phyloP scores from a whole-genome alignment of 2,113 vertebrate genomes.

The Neogale vison region DNA sequence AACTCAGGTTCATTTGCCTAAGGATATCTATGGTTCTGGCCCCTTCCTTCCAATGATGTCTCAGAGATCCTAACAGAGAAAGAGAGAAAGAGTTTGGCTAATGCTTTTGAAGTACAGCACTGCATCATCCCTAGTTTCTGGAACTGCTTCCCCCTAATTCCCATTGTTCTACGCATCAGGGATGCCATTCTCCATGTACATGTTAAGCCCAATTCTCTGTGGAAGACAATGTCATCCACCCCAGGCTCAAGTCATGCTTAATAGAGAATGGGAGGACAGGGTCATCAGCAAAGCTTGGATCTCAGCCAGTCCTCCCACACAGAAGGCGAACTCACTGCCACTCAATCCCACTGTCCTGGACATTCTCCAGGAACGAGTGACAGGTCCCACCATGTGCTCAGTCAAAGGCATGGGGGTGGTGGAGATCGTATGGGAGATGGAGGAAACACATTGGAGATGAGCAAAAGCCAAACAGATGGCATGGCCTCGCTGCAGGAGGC shows the following conservation, averaged over 20 bases:
- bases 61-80: background rate
- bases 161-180: background rate
- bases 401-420: background rate
- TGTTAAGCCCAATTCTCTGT: background rate
- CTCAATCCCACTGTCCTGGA: constrained; percentile 19
- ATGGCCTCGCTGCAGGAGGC: background rate
- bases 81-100: background rate
- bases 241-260: constrained; percentile 38
- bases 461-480: constrained; percentile 63
- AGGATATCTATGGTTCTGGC: background rate
- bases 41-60: background rate
- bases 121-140: background rate
- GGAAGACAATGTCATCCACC: background rate
- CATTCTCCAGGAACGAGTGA: constrained; percentile 40
- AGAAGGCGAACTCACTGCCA: constrained; percentile 44
- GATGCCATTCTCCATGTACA: constrained; percentile 24
- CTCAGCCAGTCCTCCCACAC: constrained; percentile 51
- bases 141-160: background rate
- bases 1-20: background rate
- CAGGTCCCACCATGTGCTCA: constrained; percentile 42
- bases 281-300: constrained; percentile 55
- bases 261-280: constrained; percentile 47
- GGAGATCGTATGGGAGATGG: background rate
- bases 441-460: background rate
- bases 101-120: background rate